These are phyloP conservation scores for Spongilla lacustris DNA, from an alignment of 37 sponge, comb jelly and placozoan genomes.

Conservation along the genomic window DNA sequence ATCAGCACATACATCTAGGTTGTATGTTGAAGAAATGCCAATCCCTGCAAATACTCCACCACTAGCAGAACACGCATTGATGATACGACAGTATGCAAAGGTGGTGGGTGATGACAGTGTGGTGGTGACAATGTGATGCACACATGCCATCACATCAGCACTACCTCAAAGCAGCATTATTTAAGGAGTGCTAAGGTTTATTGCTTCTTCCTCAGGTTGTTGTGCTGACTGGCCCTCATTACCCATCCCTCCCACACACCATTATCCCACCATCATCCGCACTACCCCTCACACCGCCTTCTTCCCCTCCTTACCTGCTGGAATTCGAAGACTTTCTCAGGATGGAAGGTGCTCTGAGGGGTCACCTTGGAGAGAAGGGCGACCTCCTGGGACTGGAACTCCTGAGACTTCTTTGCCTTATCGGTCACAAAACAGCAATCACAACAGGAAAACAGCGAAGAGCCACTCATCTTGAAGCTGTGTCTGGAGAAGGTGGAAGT, in stretches of 20 bases:
- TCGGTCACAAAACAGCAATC: background rate
- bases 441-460: background rate
- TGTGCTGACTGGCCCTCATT: no score
- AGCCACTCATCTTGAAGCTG: background rate
- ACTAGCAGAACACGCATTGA: no score
- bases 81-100: no score
- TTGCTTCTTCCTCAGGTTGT: no score
- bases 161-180: no score
- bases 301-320: background rate
- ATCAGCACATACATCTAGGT: no score
- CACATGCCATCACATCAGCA: no score
- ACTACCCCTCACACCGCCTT: background rate
- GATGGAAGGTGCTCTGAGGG: background rate
- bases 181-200: no score
- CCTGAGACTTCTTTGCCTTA: background rate
- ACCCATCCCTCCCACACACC: background rate
- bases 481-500: background rate
- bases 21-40: no score
- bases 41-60: no score
- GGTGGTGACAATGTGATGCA: no score
- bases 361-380: background rate
- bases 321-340: background rate
- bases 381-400: background rate
- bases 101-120: no score
- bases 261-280: background rate